These are phyloP conservation scores for Latrodectus hesperus DNA, from an alignment of 2,888 invertebrate species.

Conservation along the genomic window DNA sequence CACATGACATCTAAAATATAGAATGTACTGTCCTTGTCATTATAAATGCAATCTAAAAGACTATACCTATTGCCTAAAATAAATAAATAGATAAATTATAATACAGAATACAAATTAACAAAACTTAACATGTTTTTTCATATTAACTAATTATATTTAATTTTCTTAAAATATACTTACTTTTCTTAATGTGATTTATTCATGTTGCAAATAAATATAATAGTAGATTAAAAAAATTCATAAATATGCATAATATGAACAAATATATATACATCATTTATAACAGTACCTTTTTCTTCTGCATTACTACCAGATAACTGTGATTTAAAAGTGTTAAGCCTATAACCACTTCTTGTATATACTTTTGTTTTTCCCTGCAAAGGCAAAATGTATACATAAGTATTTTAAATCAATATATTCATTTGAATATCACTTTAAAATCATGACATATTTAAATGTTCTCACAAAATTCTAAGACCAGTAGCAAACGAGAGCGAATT, in stretches of 20 bases:
- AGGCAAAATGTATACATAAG: background rate
- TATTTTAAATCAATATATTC: background rate
- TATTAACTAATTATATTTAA: background rate
- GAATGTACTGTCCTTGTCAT: conserved; percentile 79
- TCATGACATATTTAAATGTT: too few species aligned
- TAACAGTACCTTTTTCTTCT: background rate
- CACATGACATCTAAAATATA: conserved; percentile 88
- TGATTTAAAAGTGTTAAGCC: conserved; percentile 79
- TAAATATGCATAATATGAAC: background rate
- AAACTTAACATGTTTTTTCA: background rate
- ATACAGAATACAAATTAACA: background rate
- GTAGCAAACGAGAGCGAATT: too few species aligned
- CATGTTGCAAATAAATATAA: background rate
- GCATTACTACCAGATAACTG: conserved; percentile 83
- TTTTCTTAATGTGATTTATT: background rate
- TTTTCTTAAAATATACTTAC: background rate
- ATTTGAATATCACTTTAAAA: background rate
- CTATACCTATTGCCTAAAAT: conserved; percentile 75
- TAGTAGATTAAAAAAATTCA: background rate
- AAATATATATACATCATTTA: too few species aligned
- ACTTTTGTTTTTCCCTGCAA: conserved; percentile 83
- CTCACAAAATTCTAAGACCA: background rate
- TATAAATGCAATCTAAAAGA: conserved; percentile 89
- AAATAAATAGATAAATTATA: conserved; percentile 11
- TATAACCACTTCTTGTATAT: conserved; percentile 81